Conservation (phyloP, 2,797 vertebrate species). For the Eleutherodactylus coqui region DNA sequence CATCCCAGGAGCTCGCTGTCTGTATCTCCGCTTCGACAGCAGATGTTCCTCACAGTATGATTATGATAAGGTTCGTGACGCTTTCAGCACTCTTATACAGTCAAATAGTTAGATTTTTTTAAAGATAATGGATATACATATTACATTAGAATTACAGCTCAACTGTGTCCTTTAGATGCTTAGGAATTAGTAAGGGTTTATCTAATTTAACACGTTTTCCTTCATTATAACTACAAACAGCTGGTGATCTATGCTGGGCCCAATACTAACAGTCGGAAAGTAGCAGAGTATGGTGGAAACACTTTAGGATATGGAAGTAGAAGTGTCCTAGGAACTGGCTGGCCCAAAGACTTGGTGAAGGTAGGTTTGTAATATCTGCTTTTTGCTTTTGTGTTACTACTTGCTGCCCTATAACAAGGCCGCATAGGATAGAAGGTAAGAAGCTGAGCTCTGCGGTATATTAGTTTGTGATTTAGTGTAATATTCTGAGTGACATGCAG, state of each 20-base stretch:
- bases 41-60: conserved; percentile 98
- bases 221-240: conserved; percentile 75
- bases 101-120: too few relatives aligned
- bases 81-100: neutral
- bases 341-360: conserved; percentile 99
- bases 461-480: too few relatives aligned
- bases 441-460: neutral
- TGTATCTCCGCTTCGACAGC: conserved; percentile 96
- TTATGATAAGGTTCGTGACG: conserved; percentile 90
- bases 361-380: conserved; percentile 69
- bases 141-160: neutral
- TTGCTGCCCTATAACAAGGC: neutral
- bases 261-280: conserved; percentile 99
- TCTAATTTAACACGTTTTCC: neutral
- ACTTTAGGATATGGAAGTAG: conserved; percentile 98
- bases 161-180: neutral
- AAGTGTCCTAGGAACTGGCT: conserved; percentile 96
- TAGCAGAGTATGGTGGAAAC: conserved; percentile 98
- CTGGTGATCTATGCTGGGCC: conserved; percentile 98
- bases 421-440: neutral
- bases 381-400: neutral
- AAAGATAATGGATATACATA: neutral
- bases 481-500: neutral
- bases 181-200: neutral
- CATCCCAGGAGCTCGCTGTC: conserved; percentile 95